phyloP scores from a whole-genome alignment of 2,113 vertebrate species.

The Phaethon lepturus region DNA sequence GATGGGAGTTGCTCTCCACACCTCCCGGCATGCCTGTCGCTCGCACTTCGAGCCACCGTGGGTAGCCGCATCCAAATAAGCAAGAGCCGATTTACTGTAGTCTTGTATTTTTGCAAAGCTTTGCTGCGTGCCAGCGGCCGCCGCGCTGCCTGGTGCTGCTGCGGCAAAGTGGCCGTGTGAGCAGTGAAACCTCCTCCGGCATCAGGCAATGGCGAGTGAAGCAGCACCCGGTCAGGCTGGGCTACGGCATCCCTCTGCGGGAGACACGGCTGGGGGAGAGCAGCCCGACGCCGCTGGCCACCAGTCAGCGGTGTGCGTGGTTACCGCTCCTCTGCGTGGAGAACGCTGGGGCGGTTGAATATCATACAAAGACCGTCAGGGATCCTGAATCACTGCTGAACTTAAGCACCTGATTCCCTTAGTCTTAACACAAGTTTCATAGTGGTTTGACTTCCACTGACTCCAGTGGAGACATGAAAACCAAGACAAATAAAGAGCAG shows the following conservation, averaged over 20 bases:
- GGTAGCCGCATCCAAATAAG: background rate
- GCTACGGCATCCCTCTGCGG: background rate
- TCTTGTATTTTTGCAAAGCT: background rate
- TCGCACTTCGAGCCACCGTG: background rate
- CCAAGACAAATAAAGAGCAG: background rate
- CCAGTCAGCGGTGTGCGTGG: fast-evolving
- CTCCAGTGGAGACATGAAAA: background rate
- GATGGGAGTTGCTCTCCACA: background rate
- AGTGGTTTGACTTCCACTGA: background rate
- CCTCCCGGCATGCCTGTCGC: background rate
- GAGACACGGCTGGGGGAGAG: background rate
- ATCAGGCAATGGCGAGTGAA: background rate
- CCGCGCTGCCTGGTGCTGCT: background rate
- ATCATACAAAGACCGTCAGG: background rate
- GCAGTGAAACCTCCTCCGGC: background rate
- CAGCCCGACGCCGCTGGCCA: background rate
- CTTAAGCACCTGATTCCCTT: background rate
- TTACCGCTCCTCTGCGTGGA: background rate
- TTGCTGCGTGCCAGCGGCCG: background rate
- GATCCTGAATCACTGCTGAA: background rate
- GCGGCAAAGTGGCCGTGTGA: background rate
- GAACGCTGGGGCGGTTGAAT: background rate
- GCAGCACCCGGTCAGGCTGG: background rate
- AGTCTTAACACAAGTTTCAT: fast-evolving
- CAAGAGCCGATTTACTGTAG: background rate